Evolutionary conservation across 37 sponge, comb jelly and placozoan species (phyloP), one percentile per base, ranked within the genome.

Genomic region (Mnemiopsis leidyi): DNA sequence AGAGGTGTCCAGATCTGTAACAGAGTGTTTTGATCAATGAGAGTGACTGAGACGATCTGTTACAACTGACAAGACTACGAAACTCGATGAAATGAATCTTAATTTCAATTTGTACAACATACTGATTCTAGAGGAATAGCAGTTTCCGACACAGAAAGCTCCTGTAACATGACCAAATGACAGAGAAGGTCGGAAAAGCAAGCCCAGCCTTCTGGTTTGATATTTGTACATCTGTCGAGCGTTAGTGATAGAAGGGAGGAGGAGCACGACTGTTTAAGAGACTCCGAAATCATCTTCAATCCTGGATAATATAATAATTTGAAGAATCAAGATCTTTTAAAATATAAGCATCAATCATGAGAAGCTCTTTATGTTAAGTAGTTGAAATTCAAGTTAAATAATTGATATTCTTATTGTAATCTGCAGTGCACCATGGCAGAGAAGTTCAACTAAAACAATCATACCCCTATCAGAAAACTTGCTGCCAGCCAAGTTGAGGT

Each of bases 1-100:
- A 85, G 90, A 1, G 90, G 90, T 18, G 90, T 85, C 90, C 90
- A 85, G 61, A 85, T 40, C 90, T 85, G 90, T 23, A 18, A 28
- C n/a, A n/a, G n/a, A n/a, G n/a, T n/a, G n/a, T n/a, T n/a, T n/a
- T n/a, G n/a, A n/a, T n/a, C n/a, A n/a, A n/a, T n/a, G n/a, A n/a
- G n/a, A n/a, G n/a, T n/a, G n/a, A n/a, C n/a, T n/a, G n/a, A n/a
- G n/a, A n/a, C n/a, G n/a, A n/a, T n/a, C n/a, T n/a, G n/a, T n/a
- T n/a, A n/a, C n/a, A n/a, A n/a, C n/a, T n/a, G n/a, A n/a, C n/a
- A n/a, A n/a, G n/a, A n/a, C n/a, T n/a, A n/a, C n/a, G n/a, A n/a
- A n/a, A n/a, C n/a, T n/a, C n/a, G n/a, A n/a, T n/a, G n/a, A n/a
- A n/a, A n/a, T n/a, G n/a, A n/a, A n/a, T n/a, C n/a, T n/a, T n/a